phyloP scores from a whole-genome alignment of 2,113 vertebrate species.

The Mustela lutreola region DNA sequence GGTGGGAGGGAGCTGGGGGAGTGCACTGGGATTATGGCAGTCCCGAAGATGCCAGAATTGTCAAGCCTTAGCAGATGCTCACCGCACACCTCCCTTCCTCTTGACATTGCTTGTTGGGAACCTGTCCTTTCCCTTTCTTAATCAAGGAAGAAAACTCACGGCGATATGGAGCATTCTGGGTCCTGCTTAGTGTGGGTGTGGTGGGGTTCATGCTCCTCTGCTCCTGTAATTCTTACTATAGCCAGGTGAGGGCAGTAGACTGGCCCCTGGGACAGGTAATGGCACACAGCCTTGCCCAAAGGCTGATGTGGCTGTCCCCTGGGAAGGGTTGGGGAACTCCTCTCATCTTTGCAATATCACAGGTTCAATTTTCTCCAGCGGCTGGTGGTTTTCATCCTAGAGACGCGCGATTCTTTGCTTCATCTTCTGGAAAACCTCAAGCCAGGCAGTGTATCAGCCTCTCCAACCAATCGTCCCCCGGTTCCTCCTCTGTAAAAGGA shows the following conservation, averaged over 20 bases:
- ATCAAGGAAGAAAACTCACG: not conserved
- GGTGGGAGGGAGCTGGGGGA: too few relatives aligned
- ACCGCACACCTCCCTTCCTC: not conserved
- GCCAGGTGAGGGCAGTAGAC: not conserved
- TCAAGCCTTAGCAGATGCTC: not conserved
- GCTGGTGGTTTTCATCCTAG: not conserved
- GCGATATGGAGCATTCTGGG: not conserved
- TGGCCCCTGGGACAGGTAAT: fast-evolving
- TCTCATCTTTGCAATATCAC: not conserved
- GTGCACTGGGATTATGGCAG: fast-evolving
- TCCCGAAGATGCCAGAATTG: not conserved
- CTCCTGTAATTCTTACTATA: not conserved
- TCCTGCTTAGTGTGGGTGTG: not conserved
- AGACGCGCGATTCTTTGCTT: not conserved
- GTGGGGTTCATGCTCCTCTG: not conserved
- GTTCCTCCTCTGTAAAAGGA: not conserved
- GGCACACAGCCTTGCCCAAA: not conserved
- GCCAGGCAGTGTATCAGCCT: fast-evolving
- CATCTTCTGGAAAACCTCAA: not conserved
- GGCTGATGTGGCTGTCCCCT: not conserved
- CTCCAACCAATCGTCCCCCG: fast-evolving
- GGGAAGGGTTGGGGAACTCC: not conserved
- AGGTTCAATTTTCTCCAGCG: not conserved
- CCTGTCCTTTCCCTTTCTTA: not conserved
- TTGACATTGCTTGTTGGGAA: too few relatives aligned